phyloP scores from a whole-genome alignment of 2,888 invertebrate species.

The Choristoneura rosaceana region DNA sequence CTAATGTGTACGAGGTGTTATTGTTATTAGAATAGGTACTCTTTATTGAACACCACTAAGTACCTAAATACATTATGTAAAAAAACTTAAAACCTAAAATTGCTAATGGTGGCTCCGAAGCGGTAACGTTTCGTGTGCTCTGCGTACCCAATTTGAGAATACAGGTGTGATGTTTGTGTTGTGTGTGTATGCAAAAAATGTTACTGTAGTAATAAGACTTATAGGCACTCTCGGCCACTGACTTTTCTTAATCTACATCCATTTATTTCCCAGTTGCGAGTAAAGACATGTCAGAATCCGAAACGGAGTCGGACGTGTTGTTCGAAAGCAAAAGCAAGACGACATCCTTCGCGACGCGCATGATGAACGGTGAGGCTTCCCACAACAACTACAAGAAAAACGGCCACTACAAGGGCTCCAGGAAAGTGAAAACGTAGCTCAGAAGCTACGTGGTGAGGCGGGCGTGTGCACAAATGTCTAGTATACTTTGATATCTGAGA shows the following conservation, averaged over 20 bases:
- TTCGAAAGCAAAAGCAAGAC: constrained; percentile 90
- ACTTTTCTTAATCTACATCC: neutral
- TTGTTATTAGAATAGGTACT: too few relatives aligned
- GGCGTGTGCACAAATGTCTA: constrained; percentile 45
- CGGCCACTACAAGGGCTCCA: constrained; percentile 77
- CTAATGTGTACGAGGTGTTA: too few relatives aligned
- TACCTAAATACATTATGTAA: too few relatives aligned
- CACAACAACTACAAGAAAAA: constrained; percentile 85
- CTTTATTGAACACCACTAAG: too few relatives aligned
- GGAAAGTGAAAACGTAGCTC: constrained; percentile 78
- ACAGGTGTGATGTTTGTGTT: too few relatives aligned
- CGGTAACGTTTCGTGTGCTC: too few relatives aligned
- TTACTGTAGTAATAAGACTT: too few relatives aligned
- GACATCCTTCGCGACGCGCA: constrained; percentile 67
- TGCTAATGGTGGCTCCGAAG: too few relatives aligned
- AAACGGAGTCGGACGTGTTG: constrained; percentile 94
- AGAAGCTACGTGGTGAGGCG: constrained; percentile 48
- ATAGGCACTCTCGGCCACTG: too few relatives aligned
- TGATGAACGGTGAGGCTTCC: constrained; percentile 73
- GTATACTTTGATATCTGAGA: constrained; percentile 28
- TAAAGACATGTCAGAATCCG: constrained; percentile 90
- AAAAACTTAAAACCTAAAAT: too few relatives aligned
- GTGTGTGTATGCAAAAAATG: too few relatives aligned
- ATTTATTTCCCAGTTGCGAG: constrained; percentile 79
- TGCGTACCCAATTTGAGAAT: too few relatives aligned